Evolutionary conservation across 2,113 vertebrate species (phyloP), one percentile per base, ranked within the genome.

Genomic region (Smithornis capensis): DNA sequence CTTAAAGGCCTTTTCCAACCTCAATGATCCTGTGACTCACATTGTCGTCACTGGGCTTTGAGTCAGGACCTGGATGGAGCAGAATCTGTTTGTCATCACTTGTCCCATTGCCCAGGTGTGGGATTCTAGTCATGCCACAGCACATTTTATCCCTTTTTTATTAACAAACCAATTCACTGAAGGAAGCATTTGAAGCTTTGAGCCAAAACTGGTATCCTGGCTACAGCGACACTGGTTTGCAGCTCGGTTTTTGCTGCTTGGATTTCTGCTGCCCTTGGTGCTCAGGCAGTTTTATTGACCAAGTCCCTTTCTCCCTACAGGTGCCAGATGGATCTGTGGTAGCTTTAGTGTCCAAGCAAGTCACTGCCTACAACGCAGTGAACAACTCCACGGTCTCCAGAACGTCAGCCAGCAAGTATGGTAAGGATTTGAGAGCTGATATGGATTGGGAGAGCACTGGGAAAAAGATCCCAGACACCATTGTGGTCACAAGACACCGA

Each of bases 331-430:
- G 99, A 31, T 98, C 99, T 5, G 98, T 99, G 90, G 99, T 99
- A 89, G 99, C 99, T 27, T 96, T 99, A 79, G 99, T 99, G 83
- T 99, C 99, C 92, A 99, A 99, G 96, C 99, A 99, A 98, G 99
- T 99, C 70, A 99, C 99, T 53, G 99, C 99, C 67, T 99, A 99
- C 96, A 99, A 99, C 4, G 99, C 99, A 19, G 99, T 99, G 38
- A 99, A 99, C 97, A 99, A 99, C 97, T 99, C 99, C 87, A 99
- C 99, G 0, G 99, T 99, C 38, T 99, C 99, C 62, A 98, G 99
- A 94, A 99, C 99, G 0, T 99, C 99, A 29, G 99, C 99, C 12
- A 99, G 99, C 95, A 99, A 99, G 98, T 99, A 99, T 4, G 99
- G 99, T 99, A 96, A 97, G 98, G 92, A 22, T 42, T 14, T 53